Evolutionary conservation across 2,113 vertebrate genomes (phyloP), one percentile per base, ranked within the genome.

Genomic region (Pollachius pollachius): DNA sequence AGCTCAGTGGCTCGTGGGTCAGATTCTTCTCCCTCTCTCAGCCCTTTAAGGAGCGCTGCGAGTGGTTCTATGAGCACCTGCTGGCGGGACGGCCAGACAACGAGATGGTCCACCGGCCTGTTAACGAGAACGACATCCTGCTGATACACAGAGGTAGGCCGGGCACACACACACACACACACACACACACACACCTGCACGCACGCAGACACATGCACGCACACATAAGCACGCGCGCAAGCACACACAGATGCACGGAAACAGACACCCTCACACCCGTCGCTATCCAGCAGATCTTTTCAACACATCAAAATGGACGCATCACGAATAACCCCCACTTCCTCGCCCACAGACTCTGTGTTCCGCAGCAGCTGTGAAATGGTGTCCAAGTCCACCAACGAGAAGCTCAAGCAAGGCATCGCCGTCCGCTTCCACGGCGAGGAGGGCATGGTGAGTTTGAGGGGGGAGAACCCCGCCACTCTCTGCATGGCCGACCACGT

Each of bases 341-440:
- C 59, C 18, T 60, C 59, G 17, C 57, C 56, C 1, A 54, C 77
- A 99, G 97, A 99, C 81, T 96, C 97, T 79, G 95, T 99, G 93
- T 99, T 99, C 90, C 95, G 95, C 89, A 99, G 97, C 85, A 99
- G 97, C 93, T 99, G 97, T 90, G 96, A 98, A 91, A 95, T 99
- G 88, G 97, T 99, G 9, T 97, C 95, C 75, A 98, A 97, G 90
- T 96, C 96, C 81, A 97, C 94, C 79, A 96, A 96, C 78, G 96
- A 95, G 75, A 99, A 99, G 75, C 92, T 99, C 52, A 99, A 99
- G 78, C 96, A 99, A 82, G 95, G 97, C 27, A 97, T 99, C 70
- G 96, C 97, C 67, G 97, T 99, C 15, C 96, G 97, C 21, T 99
- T 99, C 88, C 96, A 98, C 67, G 97, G 97, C 67, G 97, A 99